Evolutionary conservation across 2,888 invertebrate genomes (phyloP), one percentile per base, ranked within the genome.

Genomic region (Tholera decimalis): DNA sequence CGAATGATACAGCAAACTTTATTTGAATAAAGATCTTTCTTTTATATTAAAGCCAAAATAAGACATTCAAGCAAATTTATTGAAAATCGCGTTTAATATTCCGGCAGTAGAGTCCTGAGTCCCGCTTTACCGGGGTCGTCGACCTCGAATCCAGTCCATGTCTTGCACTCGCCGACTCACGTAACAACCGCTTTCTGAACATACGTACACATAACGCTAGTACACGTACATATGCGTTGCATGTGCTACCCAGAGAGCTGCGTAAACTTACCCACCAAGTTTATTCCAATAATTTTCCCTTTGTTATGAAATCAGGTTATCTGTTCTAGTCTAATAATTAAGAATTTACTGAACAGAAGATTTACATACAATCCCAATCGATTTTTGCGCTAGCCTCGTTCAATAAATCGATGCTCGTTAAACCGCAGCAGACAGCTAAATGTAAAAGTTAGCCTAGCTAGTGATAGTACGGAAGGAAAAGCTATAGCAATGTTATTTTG

Each of bases 61-160:
- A 75, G 68, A 74, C 60, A 56, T 75, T 55, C 62, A 74, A 74
- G 63, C 74, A 80, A 72, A n/a, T n/a, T n/a, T n/a, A n/a, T 80
- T 77, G 80, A 77, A 71, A 65, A 73, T 76, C 58, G 65, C 51
- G 83, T 88, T 93, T 91, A 89, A 90, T 93, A 93, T 93, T 94
- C 93, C 88, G 90, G 85, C 87, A 83, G 88, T 89, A 87, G 87
- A 92, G 93, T 94, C 95, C 95, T 93, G 92, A 92, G 91, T 93
- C 94, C 95, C 93, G 91, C 91, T 91, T 85, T 88, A 87, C 85
- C 81, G 89, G 88, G 93, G 93, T 94, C 93, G 88, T 83, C 83
- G 93, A 91, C 90, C 95, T 93, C 89, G 75, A 90, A 93, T 92
- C 95, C 94, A 94, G 94, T 93, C 91, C 92, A 91, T 86, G 93